Evolutionary conservation across 2,888 invertebrate genomes (phyloP), one percentile per base, ranked within the genome.

Genomic region (Cheilosia pagana): DNA sequence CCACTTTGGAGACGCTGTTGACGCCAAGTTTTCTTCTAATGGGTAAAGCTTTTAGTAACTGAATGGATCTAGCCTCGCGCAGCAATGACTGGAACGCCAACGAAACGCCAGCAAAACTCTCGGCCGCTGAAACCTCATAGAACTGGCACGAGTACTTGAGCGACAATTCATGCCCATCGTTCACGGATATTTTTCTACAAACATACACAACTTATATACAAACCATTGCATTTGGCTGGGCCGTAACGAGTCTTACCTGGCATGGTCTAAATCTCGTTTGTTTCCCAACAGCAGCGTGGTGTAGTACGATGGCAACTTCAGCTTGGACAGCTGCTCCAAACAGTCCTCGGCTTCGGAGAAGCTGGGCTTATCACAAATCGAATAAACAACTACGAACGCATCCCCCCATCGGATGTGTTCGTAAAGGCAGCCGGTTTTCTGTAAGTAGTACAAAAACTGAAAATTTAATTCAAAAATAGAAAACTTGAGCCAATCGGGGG

Each of bases 41-140:
- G 57, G 96, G 94, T 86, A 96, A 91, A 1, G 94, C 93, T 86
- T 94, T 93, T 55, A 96, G 90, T 43, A 96, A 91, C 86, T 96
- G 96, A 0, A 95, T 94, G n/a, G 95, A 95, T 67, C 95, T 93
- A n/a, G 96, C 96, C 91, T 96, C 96, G 55, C 95, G 92, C 57
- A 96, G 92, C 75, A 96, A 92, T 19, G 95, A 95, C 90, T 96
- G 95, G 92, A 96, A 96, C 60, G 96, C 96, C 74, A 96, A 92
- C 43, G 96, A 95, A 0, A 96, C 96, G 77, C 96, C 96, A 0
- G 96, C 96, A 88, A 95, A 95, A 88, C 95, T 96, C 91, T 96
- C 96, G 39, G 96, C 96, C 12, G 96, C 96, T 74, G 96, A 96
- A 76, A 96, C 96, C 92, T 96, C 96, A 92, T 96, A 96, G 92